Percentiles rank a stretch among this genome's conserved stretches.
These are phyloP conservation scores for Xiphorhynchus elegans DNA, from an alignment of 2,113 vertebrate genomes.

Conservation along the genomic window DNA sequence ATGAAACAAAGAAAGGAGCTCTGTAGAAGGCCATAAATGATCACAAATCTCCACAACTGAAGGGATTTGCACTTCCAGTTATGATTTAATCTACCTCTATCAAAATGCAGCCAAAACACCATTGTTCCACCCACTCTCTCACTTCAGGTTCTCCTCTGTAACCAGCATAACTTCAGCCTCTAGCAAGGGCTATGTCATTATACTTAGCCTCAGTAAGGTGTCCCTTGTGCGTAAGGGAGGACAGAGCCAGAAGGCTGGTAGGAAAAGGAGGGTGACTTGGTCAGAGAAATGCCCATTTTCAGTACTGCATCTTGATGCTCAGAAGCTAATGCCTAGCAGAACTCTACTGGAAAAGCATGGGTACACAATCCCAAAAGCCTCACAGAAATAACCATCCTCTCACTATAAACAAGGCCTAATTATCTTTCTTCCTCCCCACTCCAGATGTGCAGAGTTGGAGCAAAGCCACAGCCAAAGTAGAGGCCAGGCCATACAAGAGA, in stretches of 20 bases:
- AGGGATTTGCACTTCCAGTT: background rate
- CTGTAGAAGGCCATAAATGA: background rate
- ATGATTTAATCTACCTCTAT: background rate
- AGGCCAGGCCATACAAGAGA: background rate
- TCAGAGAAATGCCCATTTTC: background rate
- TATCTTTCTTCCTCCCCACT: background rate
- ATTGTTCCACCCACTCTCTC: background rate
- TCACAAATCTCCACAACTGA: background rate
- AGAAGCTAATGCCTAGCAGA: background rate
- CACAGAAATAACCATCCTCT: background rate
- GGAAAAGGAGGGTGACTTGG: background rate
- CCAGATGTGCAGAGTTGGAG: background rate
- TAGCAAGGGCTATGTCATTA: background rate
- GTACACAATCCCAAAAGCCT: background rate
- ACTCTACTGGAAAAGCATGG: background rate
- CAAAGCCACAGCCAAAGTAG: background rate
- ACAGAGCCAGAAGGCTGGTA: background rate
- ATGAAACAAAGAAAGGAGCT: background rate
- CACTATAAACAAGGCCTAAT: background rate
- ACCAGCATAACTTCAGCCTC: background rate
- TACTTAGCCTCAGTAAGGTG: background rate
- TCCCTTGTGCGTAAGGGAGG: background rate
- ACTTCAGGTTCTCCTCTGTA: background rate
- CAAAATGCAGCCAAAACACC: background rate
- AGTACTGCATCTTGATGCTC: background rate